Evolutionary conservation across 30 jellyfish, hydroid and myxozoan species (phyloP), one percentile per base, ranked within the genome.

Genomic region (Aurelia coerulea): DNA sequence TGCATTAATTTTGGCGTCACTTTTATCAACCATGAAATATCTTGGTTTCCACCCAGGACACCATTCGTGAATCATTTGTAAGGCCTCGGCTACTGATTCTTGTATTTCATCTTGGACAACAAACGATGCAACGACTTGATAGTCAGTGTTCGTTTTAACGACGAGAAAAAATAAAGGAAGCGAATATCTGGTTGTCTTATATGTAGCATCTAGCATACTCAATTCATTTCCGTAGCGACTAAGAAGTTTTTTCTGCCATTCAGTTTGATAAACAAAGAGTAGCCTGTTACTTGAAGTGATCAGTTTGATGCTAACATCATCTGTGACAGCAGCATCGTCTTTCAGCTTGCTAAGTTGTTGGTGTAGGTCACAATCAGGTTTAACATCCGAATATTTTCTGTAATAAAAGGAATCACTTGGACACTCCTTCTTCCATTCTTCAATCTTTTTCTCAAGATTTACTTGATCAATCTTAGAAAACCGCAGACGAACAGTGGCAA

Each of bases 61-160:
- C 94, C 97, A 88, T 32, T 79, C 89, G 19, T 88, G 73, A 14
- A 79, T 50, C 33, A 90, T 53, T 62, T 51, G 77, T 67, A 88
- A 71, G 35, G 95, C 94, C 83, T 88, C 95, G 42, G 68, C 51
- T 19, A 88, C 54, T 29, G 97, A 80, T 56, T 58, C 96, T 60
- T 62, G 68, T 41, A 54, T 84, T 58, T 86, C 81, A 4, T 68
- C 69, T 84, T 90, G 93, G 19, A 84, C 87, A 23, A 90, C 80
- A 41, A 90, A 90, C 74, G 93, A 46, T 49, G 90, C 95, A 16
- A 90, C 97, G 17, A 90, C 69, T 72, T 90, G 97, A 70, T 83
- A 85, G 81, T 90, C 93, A n/a, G 88, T 96, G 72, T 90, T 90
- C n/a, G 97, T 90, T 59, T 90, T 95, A 51, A 90, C 97, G 75